phyloP scores from a whole-genome alignment of 2,797 vertebrate species.

The Sebastes wilsoni region DNA sequence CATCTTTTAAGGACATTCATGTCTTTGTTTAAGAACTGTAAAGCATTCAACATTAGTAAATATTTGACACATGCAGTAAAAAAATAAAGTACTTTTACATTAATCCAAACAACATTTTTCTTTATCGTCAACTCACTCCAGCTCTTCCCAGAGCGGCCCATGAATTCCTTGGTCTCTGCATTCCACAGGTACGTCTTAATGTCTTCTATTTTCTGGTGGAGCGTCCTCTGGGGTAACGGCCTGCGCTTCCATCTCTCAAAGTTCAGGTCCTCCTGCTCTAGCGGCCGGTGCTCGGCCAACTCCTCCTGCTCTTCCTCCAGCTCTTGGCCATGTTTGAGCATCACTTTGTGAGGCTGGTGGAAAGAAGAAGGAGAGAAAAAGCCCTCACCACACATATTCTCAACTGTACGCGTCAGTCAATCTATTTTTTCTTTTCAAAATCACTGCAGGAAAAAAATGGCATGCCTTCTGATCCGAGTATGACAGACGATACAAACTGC shows the following conservation, averaged over 20 bases:
- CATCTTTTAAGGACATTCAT: conserved; percentile 50
- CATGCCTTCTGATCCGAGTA: conserved; percentile 70
- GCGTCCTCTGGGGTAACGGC: conserved; percentile 86
- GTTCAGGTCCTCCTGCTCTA: conserved; percentile 87
- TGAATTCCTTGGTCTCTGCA: conserved; percentile 92
- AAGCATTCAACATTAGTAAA: neutral
- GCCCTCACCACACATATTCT: conserved; percentile 71
- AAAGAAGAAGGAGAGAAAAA: conserved; percentile 71
- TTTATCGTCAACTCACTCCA: conserved; percentile 89
- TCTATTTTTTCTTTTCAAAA: conserved; percentile 56
- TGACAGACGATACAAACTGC: conserved; percentile 60
- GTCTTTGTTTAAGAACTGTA: conserved; percentile 7
- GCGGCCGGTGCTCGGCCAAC: conserved; percentile 84
- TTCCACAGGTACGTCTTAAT: conserved; percentile 94
- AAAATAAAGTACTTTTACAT: conserved; percentile 12
- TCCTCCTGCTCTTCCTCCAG: conserved; percentile 83
- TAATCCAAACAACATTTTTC: conserved; percentile 16
- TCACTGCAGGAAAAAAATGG: conserved; percentile 57
- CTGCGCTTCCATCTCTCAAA: conserved; percentile 85
- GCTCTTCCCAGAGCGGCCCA: conserved; percentile 94
- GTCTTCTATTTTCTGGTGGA: conserved; percentile 85
- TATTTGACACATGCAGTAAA: conserved; percentile 11
- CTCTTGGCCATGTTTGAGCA: conserved; percentile 82
- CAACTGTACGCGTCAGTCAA: conserved; percentile 50
- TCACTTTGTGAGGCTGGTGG: conserved; percentile 74